Conservation (phyloP, 2,888 invertebrate species). For the Lucinisca nassula region DNA sequence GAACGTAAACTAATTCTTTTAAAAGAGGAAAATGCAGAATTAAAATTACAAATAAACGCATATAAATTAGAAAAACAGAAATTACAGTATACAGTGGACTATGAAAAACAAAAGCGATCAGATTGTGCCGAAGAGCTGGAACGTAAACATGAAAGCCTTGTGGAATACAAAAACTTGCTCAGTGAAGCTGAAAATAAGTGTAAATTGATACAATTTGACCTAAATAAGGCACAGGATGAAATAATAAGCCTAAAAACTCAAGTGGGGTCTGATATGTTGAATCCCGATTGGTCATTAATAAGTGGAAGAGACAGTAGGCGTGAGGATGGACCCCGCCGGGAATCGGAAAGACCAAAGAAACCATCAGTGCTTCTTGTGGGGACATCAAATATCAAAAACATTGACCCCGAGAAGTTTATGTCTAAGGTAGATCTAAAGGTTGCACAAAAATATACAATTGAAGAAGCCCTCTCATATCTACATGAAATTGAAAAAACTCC, state of each 20-base stretch:
- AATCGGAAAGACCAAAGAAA: not conserved
- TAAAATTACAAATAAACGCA: too few species aligned
- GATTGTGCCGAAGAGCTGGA: too few species aligned
- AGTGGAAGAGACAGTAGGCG: not conserved
- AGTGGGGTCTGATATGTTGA: not conserved
- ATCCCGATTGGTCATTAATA: not conserved
- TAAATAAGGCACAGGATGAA: not conserved
- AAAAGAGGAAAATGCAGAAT: too few species aligned
- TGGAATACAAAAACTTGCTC: not conserved
- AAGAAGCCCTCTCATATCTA: not conserved
- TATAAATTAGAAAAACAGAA: too few species aligned
- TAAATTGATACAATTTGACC: not conserved
- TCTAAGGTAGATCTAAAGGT: not conserved
- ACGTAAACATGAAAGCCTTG: not conserved
- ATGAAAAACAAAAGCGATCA: too few species aligned
- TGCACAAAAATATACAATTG: not conserved
- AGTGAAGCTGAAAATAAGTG: not conserved
- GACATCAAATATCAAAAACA: not conserved
- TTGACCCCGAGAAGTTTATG: not conserved
- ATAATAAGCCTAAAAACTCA: not conserved
- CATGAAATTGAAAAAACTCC: not conserved
- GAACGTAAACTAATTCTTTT: too few species aligned
- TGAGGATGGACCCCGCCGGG: not conserved
- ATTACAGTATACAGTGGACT: too few species aligned
- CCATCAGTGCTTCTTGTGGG: not conserved